Base-by-base conservation (phyloP, 2,888 invertebrate genomes). In the Sphaerophoria taeniata region DNA sequence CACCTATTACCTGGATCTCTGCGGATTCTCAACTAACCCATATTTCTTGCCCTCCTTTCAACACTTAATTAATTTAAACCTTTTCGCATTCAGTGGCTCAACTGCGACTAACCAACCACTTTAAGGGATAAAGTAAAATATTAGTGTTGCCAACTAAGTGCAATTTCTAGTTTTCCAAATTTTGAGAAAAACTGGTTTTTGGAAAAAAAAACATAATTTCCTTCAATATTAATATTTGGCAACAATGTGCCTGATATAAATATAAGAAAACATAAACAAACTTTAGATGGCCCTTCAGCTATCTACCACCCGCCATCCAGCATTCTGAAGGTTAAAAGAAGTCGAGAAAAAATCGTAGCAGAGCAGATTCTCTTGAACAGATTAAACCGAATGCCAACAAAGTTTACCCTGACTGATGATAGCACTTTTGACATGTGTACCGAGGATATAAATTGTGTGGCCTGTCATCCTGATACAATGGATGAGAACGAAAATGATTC, bases 1-100 rank as follows among this genome's bases (percentile, higher is more conserved):
- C 45, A 11, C 9, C n/a, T 61, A 4, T 14, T 45, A 12, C 33
- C 61, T 31, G 60, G n/a, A n/a, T 24, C 33, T 31, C 12, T 4
- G 4, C 16, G 33, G 1, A 43, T 39, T 16, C 6, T 9, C 9
- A 11, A 24, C 11, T 4, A 1, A 33, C 61, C 16, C 14, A 12
- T 16, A 47, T 47, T 61, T 3, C 43, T 43, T 12, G 12, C 11
- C 11, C 43, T 43, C n/a, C 75, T 6, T 34, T 47, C 75, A 56
- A 56, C 69, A 77, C 73, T 77, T 83, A 83, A 83, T 83, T 78
- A 83, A 83, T 83, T 78, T 78, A 83, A 78, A 83, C 72, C 78
- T 73, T 77, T 82, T 69, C 61, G 39, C 67, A 67, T 65, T 47
- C 60, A 47, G 33, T 47, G 47, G 45, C 39, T 65, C 65, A 65